A percentile compares a stretch with the other conserved stretches of the same genome.
Evolutionary conservation across 2,888 invertebrate genomes (phyloP).

Genomic region (Stictocephala bisonia): DNA sequence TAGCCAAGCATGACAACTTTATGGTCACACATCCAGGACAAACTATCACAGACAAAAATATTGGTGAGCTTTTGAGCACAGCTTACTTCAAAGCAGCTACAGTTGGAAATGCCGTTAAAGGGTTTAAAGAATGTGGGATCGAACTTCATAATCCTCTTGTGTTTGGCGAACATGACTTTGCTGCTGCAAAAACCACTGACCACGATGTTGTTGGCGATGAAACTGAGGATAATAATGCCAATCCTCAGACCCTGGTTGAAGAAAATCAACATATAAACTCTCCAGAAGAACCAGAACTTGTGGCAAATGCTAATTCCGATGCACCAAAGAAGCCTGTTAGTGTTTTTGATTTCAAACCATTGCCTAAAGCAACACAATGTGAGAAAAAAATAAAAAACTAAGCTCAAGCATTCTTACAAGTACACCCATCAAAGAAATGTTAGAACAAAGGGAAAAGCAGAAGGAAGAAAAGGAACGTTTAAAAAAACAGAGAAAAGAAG

Average conservation of each 20-base stretch:
- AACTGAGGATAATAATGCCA: neutral
- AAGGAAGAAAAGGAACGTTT: too few relatives aligned
- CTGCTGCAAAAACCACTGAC: constrained; percentile 6
- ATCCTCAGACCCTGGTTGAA: neutral
- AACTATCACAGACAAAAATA: constrained; percentile 5
- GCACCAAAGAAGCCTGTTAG: neutral
- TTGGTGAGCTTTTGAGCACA: constrained; percentile 25
- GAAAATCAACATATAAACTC: neutral
- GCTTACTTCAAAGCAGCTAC: constrained; percentile 30
- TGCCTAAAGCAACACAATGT: too few relatives aligned
- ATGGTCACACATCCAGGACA: constrained; percentile 24
- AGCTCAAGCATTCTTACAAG: too few relatives aligned
- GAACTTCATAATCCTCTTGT: constrained; percentile 9
- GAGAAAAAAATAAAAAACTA: too few relatives aligned
- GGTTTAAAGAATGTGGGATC: neutral
- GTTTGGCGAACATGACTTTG: constrained; percentile 7
- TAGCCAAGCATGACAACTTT: too few relatives aligned
- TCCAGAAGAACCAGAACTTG: neutral
- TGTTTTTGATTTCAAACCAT: constrained; percentile 20
- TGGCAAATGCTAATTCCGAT: neutral
- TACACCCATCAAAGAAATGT: too few relatives aligned
- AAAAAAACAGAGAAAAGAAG: too few relatives aligned
- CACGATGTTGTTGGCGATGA: neutral
- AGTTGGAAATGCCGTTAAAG: neutral
- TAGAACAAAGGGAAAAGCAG: too few relatives aligned